Evolutionary conservation across 2,113 vertebrate species (phyloP), one percentile per base, ranked within the genome.

Genomic region (Bufo bufo): DNA sequence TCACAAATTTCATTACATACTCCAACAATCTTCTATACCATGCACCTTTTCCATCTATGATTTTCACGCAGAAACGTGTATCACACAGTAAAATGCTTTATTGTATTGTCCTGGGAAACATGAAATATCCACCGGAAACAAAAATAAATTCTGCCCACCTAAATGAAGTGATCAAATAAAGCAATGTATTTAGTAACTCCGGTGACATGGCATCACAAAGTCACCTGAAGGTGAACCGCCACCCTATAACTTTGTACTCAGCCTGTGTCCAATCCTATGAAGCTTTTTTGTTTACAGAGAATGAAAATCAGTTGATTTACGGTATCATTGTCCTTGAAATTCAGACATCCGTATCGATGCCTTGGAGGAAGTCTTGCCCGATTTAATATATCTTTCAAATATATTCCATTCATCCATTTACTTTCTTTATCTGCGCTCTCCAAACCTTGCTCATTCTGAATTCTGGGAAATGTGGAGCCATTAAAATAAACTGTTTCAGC

Each of bases 401-500:
- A 20, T 74, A 74, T 84, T 72, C 47, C 49, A 54, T 56, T 33
- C 69, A 43, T 45, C 20, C 50, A 56, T 33, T 84, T 84, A 50
- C 23, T 58, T 85, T 6, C 71, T 71, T 84, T 52, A 52, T 85
- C 49, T 20, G n/a, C 6, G 16, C 13, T 85, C 65, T 54, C 49
- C 83, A 72, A 85, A 85, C 47, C 47, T 72, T 49, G 11, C 50
- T 72, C 23, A 65, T 52, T 71, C 50, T 43, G 16, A 71, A 72
- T 61, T 75, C 71, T 45, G 23, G 16, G 52, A 75, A 84, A 72
- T 8, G 20, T 72, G 50, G 50, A 71, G 33, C 47, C 47, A 54
- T 83, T 83, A 52, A 82, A 82, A 66, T 82, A 82, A 50, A 69
- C 81, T 16, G 9, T 83, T 83, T 83, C 63, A 7, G 20, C 17